Percentiles rank a stretch among this genome's conserved stretches.
phyloP scores from a whole-genome alignment of 37 sponge, comb jelly and placozoan species.

The Chondrosia reniformis region DNA sequence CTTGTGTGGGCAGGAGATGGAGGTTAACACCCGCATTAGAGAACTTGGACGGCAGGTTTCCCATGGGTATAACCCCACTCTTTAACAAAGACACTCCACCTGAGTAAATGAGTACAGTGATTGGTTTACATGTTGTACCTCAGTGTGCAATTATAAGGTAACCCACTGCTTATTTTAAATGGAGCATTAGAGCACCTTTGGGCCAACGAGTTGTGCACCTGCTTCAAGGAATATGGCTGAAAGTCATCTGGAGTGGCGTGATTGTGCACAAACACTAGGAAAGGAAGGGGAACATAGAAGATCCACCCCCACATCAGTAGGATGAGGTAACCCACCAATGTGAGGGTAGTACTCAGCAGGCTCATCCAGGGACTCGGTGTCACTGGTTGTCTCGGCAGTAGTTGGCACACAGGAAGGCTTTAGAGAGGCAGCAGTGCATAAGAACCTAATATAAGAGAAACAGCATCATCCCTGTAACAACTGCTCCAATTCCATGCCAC shows the following conservation, averaged over 20 bases:
- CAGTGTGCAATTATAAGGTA: background rate
- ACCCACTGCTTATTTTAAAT: constrained; percentile 27
- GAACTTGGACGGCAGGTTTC: constrained; percentile 27
- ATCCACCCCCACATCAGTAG: background rate
- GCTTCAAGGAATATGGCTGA: constrained; percentile 48
- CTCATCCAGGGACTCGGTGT: background rate
- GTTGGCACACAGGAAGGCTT: constrained; percentile 35
- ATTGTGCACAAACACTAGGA: constrained; percentile 70
- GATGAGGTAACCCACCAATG: constrained; percentile 40
- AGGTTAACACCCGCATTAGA: constrained; percentile 47
- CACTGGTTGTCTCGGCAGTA: background rate
- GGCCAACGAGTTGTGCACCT: constrained; percentile 35
- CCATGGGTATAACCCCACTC: constrained; percentile 58
- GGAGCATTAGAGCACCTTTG: constrained; percentile 26
- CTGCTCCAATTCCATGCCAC: background rate
- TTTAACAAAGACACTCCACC: constrained; percentile 33
- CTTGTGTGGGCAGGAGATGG: constrained; percentile 35
- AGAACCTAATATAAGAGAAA: constrained; percentile 49
- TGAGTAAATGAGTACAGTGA: background rate
- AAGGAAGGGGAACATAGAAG: background rate
- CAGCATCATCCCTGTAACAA: background rate
- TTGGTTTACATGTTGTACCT: background rate
- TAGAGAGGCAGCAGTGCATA: constrained; percentile 50
- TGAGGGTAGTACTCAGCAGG: constrained; percentile 49
- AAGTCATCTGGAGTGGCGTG: constrained; percentile 72